Conservation (phyloP, 2,113 vertebrate species). For the Oncorhynchus clarkii region DNA sequence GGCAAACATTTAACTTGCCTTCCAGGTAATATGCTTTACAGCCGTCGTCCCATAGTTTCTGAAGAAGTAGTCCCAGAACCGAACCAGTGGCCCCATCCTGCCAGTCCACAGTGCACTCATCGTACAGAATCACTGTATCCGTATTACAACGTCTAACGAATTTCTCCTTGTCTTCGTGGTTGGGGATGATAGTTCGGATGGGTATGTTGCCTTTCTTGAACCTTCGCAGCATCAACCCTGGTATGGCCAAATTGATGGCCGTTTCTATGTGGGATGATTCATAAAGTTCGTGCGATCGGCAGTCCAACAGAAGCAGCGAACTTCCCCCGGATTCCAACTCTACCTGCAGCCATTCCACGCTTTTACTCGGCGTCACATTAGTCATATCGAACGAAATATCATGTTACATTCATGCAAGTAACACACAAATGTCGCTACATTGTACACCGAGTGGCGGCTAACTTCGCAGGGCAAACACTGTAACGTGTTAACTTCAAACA, state of each 20-base stretch:
- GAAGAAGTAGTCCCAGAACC: conserved; percentile 88
- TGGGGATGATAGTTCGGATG: conserved; percentile 87
- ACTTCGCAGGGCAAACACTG: not conserved
- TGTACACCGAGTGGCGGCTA: conserved; percentile 4
- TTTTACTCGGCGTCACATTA: conserved; percentile 90
- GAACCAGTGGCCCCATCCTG: conserved; percentile 85
- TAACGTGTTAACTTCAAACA: not conserved
- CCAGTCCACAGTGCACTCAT: conserved; percentile 87
- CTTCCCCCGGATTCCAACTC: conserved; percentile 87
- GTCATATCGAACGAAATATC: conserved; percentile 76
- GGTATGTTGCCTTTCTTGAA: conserved; percentile 95
- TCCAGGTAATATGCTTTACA: conserved; percentile 91
- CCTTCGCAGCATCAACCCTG: conserved; percentile 93
- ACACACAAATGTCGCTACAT: conserved; percentile 46
- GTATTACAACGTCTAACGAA: conserved; percentile 87
- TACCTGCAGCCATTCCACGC: conserved; percentile 91
- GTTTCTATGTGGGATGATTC: conserved; percentile 94
- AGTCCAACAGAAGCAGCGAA: conserved; percentile 93
- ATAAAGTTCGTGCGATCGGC: conserved; percentile 90
- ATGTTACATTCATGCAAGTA: conserved; percentile 42
- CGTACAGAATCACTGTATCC: conserved; percentile 94
- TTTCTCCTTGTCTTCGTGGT: conserved; percentile 87
- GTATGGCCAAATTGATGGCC: conserved; percentile 94
- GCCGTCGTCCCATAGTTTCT: conserved; percentile 93
- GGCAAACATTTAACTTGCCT: conserved; percentile 69